Evolutionary conservation across 2,888 invertebrate genomes (phyloP).

Genomic region (Tachina fera): DNA sequence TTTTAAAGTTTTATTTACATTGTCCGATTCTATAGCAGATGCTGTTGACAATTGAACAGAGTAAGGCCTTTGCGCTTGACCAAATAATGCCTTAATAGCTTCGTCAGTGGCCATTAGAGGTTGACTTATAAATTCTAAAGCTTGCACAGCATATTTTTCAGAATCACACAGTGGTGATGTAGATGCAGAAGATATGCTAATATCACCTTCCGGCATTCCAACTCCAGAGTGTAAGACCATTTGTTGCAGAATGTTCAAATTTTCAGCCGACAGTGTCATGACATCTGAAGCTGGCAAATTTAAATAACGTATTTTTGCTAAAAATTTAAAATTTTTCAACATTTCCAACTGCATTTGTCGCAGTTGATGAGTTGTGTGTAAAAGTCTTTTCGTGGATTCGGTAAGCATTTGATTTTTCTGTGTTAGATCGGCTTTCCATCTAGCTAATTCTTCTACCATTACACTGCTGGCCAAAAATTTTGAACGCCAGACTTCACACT

Average conservation of each 20-base stretch:
- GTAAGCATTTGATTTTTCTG: conserved; percentile 83
- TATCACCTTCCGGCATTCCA: conserved; percentile 80
- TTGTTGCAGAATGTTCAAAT: conserved; percentile 82
- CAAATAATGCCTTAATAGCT: conserved; percentile 81
- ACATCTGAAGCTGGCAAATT: conserved; percentile 82
- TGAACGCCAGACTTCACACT: conserved; percentile 98
- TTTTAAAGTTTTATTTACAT: conserved; percentile 11
- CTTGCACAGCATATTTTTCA: conserved; percentile 80
- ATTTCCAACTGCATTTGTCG: conserved; percentile 82
- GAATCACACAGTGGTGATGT: conserved; percentile 80
- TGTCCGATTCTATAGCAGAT: conserved; percentile 16
- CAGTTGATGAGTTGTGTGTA: conserved; percentile 81
- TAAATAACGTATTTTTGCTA: conserved; percentile 80
- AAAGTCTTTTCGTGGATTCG: conserved; percentile 80
- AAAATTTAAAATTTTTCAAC: conserved; percentile 81
- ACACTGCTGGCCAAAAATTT: conserved; percentile 97
- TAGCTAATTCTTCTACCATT: conserved; percentile 95
- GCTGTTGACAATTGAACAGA: conserved; percentile 13
- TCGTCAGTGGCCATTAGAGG: conserved; percentile 82
- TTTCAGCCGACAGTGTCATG: conserved; percentile 81
- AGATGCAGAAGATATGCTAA: conserved; percentile 78
- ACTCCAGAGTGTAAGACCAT: conserved; percentile 82
- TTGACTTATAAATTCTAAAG: conserved; percentile 80
- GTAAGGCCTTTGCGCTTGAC: conserved; percentile 79
- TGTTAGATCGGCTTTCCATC: conserved; percentile 91